A percentile compares a stretch with the other conserved stretches of the same genome.
Conservation (phyloP, 2,113 vertebrate species). For the Peromyscus polionotus region DNA sequence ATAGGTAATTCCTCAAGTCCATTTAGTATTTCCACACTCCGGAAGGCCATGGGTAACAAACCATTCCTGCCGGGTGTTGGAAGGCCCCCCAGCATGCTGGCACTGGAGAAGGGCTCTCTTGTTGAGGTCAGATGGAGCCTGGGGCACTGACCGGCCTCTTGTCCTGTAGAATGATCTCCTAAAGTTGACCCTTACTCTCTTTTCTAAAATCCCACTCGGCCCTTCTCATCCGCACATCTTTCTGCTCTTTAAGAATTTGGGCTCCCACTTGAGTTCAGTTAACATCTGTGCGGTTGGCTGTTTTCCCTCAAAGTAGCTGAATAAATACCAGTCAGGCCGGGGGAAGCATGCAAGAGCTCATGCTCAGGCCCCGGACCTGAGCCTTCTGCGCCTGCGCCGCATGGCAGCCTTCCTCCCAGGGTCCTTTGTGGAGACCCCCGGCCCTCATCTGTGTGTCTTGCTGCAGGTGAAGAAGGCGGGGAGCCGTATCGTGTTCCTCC, state of each 20-base stretch:
- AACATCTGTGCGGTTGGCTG: not conserved
- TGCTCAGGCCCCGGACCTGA: accelerated
- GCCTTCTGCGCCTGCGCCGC: not conserved
- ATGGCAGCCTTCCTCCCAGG: not conserved
- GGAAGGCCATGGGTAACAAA: not conserved
- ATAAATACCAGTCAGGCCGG: not conserved
- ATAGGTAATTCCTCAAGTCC: not conserved
- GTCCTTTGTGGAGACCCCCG: accelerated
- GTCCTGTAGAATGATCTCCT: not conserved
- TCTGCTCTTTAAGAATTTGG: not conserved
- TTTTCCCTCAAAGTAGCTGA: not conserved
- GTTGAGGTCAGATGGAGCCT: not conserved
- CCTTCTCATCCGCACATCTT: not conserved
- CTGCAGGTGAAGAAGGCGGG: constrained; percentile 90
- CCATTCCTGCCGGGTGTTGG: not conserved
- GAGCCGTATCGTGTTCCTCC: constrained; percentile 89
- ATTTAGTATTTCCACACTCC: not conserved
- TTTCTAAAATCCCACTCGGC: not conserved
- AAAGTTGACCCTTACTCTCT: not conserved
- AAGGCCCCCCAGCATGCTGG: not conserved
- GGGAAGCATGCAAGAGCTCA: not conserved
- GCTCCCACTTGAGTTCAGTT: not conserved
- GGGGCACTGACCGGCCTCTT: not conserved
- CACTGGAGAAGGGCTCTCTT: not conserved
- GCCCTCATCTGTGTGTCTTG: not conserved